Evolutionary conservation across 64 coral and sea anemone species (phyloP), one percentile per base, ranked within the genome.

Genomic region (Actinia tenebrosa): DNA sequence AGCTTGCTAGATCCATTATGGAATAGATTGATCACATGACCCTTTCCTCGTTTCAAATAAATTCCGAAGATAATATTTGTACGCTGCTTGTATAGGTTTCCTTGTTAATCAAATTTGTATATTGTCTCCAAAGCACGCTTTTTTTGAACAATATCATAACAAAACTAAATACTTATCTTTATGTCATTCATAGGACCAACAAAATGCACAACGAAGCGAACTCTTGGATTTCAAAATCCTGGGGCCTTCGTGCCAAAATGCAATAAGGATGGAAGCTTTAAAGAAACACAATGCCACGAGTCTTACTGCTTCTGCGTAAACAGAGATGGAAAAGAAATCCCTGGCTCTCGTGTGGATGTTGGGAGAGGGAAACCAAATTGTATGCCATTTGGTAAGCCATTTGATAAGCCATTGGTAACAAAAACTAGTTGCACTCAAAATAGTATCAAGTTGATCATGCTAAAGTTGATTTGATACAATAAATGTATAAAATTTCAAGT

Each of bases 291-390:
- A 61, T 85, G 91, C 15, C 86, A 87, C 42, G 86, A 78, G 47
- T 92, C 91, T 5, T 92, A 92, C n/a, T 92, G 91, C 54, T 92
- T 88, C 53, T 92, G 91, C 54, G 86, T 92, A 6, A 83, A 92
- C 79, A 88, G 87, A 66, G 82, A 54, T 81, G 91, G 91, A 42
- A 88, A 84, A 56, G 86, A 88, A 63, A 23, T 92, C 45, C 44
- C 50, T 53, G 79, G 79, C 9, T 50, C 43, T 50, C 50, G 50
- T 20, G 79, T 81, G 9, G 79, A 81, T 22, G 79, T 81, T 53
- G 17, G 16, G 42, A 53, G 2, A n/a, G 79, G 79, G 17, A 18
- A 81, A 81, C 44, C 50, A 19, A 81, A 44, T 5, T 81, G 79
- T 16, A 37, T 20, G 23, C 79, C 79, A 23, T 53, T 50, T n/a